phyloP scores from a whole-genome alignment of 2,797 vertebrate species.

The Rhynchotus rufescens region DNA sequence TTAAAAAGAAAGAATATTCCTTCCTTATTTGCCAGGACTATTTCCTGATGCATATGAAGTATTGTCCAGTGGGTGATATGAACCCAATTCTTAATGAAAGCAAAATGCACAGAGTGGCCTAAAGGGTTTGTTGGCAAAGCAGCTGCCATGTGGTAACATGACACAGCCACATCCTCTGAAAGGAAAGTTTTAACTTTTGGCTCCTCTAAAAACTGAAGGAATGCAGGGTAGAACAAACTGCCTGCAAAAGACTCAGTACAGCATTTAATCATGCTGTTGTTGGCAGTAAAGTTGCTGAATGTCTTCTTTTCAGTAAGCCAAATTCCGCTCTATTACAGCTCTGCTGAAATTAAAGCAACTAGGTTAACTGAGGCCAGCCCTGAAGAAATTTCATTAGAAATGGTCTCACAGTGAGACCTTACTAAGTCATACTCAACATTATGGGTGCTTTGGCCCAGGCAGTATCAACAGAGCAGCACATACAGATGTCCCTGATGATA shows the following conservation, averaged over 20 bases:
- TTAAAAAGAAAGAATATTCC: neutral
- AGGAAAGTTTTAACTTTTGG: neutral
- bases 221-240: neutral
- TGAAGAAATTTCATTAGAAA: neutral
- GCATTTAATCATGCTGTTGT: neutral
- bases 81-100: neutral
- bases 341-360: neutral
- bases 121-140: neutral
- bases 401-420: neutral
- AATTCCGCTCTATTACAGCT: slow-evolving; percentile 5
- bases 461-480: neutral
- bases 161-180: neutral
- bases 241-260: slow-evolving; percentile 14
- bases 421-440: neutral
- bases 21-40: neutral
- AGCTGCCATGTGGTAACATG: neutral
- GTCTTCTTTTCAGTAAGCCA: slow-evolving; percentile 15
- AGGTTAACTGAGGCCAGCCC: neutral
- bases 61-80: accelerated
- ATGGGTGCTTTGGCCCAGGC: neutral
- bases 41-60: neutral
- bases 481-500: neutral
- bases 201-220: neutral
- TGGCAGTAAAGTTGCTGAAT: slow-evolving; percentile 34
- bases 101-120: accelerated